A percentile compares a stretch with the other conserved stretches of the same genome.
Evolutionary conservation across 2,113 vertebrate species (phyloP).

Genomic region (Pseudonaja textilis): DNA sequence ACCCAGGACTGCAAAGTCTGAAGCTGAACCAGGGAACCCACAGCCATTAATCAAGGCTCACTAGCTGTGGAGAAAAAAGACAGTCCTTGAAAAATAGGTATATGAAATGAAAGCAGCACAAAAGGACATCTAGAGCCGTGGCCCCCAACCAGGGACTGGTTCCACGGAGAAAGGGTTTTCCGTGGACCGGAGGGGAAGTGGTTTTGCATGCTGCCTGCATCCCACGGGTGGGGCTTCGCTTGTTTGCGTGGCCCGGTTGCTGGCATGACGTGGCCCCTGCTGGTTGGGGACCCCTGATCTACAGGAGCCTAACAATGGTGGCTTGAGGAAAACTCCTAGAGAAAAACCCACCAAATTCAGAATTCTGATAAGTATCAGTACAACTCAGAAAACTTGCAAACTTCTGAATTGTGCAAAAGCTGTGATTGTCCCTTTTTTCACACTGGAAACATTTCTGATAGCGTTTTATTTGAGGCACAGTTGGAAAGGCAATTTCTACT

Average conservation of each 20-base stretch:
- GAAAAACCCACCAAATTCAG: background rate
- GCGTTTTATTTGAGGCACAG: background rate
- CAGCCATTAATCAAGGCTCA: slow-evolving; percentile 38
- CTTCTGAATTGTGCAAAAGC: background rate
- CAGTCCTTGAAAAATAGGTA: slow-evolving; percentile 9
- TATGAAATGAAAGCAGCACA: background rate
- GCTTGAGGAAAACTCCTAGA: too few relatives aligned
- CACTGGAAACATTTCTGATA: background rate
- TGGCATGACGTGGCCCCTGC: too few relatives aligned
- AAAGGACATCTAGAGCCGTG: slow-evolving; percentile 8
- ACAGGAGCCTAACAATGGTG: background rate
- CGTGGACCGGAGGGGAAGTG: too few relatives aligned
- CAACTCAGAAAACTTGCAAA: slow-evolving; percentile 21
- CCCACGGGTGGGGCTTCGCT: too few relatives aligned
- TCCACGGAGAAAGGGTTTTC: too few relatives aligned
- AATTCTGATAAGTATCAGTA: background rate
- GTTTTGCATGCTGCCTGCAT: too few relatives aligned
- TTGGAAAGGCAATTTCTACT: background rate
- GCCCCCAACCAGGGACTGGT: too few relatives aligned
- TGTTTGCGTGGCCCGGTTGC: too few relatives aligned
- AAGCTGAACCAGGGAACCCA: slow-evolving; percentile 40
- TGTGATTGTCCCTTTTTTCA: background rate
- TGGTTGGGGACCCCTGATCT: background rate
- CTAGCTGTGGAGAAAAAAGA: background rate
- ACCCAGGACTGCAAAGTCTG: slow-evolving; percentile 38